Base-by-base conservation (phyloP, 2,113 vertebrate genomes). In the Pedetes capensis region DNA sequence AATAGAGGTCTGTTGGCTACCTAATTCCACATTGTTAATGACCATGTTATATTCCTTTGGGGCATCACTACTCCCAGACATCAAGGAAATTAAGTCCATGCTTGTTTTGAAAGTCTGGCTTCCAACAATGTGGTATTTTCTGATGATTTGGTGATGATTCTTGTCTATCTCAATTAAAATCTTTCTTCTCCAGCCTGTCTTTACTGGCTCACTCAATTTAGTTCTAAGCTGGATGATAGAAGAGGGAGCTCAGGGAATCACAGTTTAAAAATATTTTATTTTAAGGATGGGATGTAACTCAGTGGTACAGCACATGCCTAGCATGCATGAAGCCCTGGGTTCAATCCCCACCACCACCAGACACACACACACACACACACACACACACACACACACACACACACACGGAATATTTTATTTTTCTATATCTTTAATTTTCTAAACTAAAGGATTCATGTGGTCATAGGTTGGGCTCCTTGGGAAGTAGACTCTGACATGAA, bases 391-490 rank as follows among this genome's bases (percentile, higher is more conserved):
- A n/a, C n/a, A n/a, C n/a, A n/a, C n/a, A n/a, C n/a, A n/a, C n/a
- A n/a, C n/a, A n/a, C n/a, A n/a, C n/a, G n/a, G n/a, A 71, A 25
- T 53, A 59, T 79, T 59, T 83, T 69, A 13, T 93, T 83, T 88
- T 85, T 81, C 51, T 32, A 71, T 88, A 89, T 78, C 37, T 85
- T 87, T 66, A 90, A 39, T 87, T 93, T 96, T 87, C 23, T 96
- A 25, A 84, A 23, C 25, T 63, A 34, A 91, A 74, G 11, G 1
- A 3, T 13, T 69, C 8, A 76, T 83, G 29, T 88, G 63, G 42
- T 81, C 61, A 88, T 20, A 91, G 32, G 9, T 42, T 80, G 85
- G 23, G 8, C 90, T 87, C 27, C 23, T 9, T 80, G 59, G 6
- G 37, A 92, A 79, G 14, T 11, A 69, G 37, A 76, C n/a, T 51